Conservation (phyloP, 2,797 vertebrate species). For the Cossypha polioptera region DNA sequence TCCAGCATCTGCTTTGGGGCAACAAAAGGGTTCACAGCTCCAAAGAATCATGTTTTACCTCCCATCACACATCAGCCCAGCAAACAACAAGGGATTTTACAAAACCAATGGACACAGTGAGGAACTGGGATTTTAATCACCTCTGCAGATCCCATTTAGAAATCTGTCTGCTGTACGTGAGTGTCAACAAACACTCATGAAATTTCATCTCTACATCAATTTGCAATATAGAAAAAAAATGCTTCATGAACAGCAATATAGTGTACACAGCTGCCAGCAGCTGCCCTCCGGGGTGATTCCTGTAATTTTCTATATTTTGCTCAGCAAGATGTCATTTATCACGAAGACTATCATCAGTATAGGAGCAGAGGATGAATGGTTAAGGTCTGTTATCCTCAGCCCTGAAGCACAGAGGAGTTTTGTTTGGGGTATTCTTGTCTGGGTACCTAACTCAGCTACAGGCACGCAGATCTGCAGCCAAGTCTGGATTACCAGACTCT, state of each 20-base stretch:
- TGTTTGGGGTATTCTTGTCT: not conserved
- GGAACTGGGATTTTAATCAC: not conserved
- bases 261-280: not conserved
- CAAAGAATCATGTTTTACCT: not conserved
- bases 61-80: not conserved
- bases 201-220: not conserved
- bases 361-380: not conserved
- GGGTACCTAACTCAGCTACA: not conserved
- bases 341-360: not conserved
- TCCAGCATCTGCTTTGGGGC: not conserved
- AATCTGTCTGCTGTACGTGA: not conserved
- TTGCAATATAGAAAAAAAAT: not conserved
- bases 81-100: not conserved
- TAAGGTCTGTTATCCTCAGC: not conserved
- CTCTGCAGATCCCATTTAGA: not conserved
- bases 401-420: not conserved
- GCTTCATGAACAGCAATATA: not conserved
- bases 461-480: rapidly evolving
- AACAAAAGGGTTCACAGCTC: not conserved
- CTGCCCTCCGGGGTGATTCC: not conserved
- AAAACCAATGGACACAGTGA: not conserved
- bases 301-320: not conserved
- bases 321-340: not conserved
- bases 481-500: not conserved
- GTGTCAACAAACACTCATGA: not conserved